Base-by-base conservation (phyloP, 2,797 vertebrate genomes). In the Pteropus rufus region DNA sequence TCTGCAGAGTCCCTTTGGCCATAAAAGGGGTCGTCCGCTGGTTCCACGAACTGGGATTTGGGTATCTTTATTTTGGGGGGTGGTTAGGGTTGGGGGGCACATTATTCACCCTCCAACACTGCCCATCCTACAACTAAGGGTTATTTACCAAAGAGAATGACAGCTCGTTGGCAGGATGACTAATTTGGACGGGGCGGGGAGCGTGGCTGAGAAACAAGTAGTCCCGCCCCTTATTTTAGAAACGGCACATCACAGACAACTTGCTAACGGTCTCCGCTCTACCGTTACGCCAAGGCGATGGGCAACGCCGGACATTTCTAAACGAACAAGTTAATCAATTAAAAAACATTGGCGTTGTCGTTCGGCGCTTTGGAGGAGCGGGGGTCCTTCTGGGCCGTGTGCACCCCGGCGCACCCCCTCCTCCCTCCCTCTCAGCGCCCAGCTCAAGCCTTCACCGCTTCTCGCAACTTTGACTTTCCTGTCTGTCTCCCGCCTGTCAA, bases 91-190 rank as follows among this genome's bases (percentile, higher is more conserved):
- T 2, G 39, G 5, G 44, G 29, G 34, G 7, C 44, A 7, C 18
- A 3, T 82, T 67, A 10, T 31, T 84, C 44, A 64, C 18, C 3
- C 23, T 16, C 10, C 1, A 1, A 10, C 5, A 62, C 46, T 31
- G 31, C 65, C 23, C 34, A 11, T 24, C 21, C 31, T 54, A 10
- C 16, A 34, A 1, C 29, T 69, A 46, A 10, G 18, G 56, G 77
- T 21, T 31, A 18, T 23, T 67, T 69, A 23, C 41, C 46, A 2
- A 36, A 91, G 26, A 52, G 70, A 54, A 24, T 29, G 21, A 26
- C 5, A 19, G 36, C 5, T 1, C 0, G 0, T n/a, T 46, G n/a
- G 3, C 60, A 5, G 2, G 34, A 56, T 60, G 56, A 31, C 10
- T n/a, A 29, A 67, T 29, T 36, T 58, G 65, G 24, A 56, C 15